Evolutionary conservation across 2,888 invertebrate species (phyloP).

Genomic region (Sminthurinus aureus): DNA sequence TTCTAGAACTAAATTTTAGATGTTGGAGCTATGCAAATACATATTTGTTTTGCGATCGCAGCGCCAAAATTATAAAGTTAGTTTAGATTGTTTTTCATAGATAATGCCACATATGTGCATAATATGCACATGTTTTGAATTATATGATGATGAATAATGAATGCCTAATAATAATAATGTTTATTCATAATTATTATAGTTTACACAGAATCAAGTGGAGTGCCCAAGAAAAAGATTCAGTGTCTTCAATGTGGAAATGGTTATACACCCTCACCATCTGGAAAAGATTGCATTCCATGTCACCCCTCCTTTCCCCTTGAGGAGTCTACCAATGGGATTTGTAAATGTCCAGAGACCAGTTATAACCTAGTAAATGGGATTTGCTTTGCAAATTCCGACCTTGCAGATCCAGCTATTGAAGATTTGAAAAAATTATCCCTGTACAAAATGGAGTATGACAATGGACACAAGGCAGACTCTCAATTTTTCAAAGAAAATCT

Average conservation of each 20-base stretch:
- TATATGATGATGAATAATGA: background rate
- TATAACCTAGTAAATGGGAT: conserved; percentile 62
- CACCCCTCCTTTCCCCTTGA: conserved; percentile 49
- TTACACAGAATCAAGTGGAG: conserved; percentile 20
- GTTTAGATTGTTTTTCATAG: too few relatives aligned
- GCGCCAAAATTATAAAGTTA: too few relatives aligned
- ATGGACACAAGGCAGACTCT: conserved; percentile 62
- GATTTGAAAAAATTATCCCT: conserved; percentile 27
- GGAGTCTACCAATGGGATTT: conserved; percentile 60
- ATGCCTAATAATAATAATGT: too few relatives aligned
- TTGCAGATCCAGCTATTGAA: conserved; percentile 40
- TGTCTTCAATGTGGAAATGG: conserved; percentile 65
- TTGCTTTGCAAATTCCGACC: conserved; percentile 62
- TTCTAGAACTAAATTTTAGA: too few relatives aligned
- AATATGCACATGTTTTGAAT: background rate
- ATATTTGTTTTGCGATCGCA: too few relatives aligned
- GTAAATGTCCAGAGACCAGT: conserved; percentile 62
- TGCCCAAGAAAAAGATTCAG: conserved; percentile 39
- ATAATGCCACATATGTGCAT: too few relatives aligned
- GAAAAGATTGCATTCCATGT: conserved; percentile 64
- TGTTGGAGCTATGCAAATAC: too few relatives aligned
- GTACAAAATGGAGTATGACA: conserved; percentile 63
- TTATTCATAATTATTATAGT: conserved; percentile 17
- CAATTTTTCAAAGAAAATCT: conserved; percentile 64
- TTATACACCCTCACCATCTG: conserved; percentile 63